These are phyloP conservation scores for Xenus cinereus DNA, from an alignment of 2,113 vertebrate genomes.

Conservation along the genomic window DNA sequence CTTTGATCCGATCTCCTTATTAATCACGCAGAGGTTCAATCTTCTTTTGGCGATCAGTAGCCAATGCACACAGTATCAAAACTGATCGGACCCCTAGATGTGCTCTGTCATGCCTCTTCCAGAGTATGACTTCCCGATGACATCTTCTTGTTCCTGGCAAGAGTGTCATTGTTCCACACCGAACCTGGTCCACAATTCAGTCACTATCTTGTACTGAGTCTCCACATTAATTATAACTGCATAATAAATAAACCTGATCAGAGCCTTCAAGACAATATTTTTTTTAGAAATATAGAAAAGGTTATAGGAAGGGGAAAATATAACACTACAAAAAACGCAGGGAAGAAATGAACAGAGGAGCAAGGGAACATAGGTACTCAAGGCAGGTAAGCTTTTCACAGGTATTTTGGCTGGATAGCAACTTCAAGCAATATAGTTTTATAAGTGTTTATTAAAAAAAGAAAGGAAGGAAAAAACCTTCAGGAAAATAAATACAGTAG, in stretches of 20 bases:
- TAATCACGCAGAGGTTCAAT: neutral
- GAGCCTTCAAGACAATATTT: neutral
- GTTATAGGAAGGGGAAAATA: neutral
- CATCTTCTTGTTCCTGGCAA: neutral
- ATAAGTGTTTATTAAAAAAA: constrained; percentile 69
- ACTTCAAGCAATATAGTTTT: constrained; percentile 66
- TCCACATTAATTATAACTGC: neutral
- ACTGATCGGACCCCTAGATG: neutral
- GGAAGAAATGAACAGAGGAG: constrained; percentile 18
- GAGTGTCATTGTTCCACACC: neutral
- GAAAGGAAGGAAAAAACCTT: constrained; percentile 59
- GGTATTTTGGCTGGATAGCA: constrained; percentile 30
- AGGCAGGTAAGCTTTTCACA: constrained; percentile 39
- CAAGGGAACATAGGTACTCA: constrained; percentile 33
- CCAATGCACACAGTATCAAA: neutral
- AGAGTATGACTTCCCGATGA: neutral
- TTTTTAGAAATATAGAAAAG: neutral
- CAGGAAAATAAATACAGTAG: constrained; percentile 70
- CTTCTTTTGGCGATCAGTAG: neutral
- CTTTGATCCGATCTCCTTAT: neutral
- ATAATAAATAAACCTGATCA: neutral
- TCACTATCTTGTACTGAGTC: neutral
- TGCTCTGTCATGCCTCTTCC: neutral
- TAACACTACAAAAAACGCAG: neutral
- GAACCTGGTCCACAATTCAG: neutral